These are phyloP conservation scores for Heterotis niloticus DNA, from an alignment of 2,113 vertebrate species.

Conservation along the genomic window DNA sequence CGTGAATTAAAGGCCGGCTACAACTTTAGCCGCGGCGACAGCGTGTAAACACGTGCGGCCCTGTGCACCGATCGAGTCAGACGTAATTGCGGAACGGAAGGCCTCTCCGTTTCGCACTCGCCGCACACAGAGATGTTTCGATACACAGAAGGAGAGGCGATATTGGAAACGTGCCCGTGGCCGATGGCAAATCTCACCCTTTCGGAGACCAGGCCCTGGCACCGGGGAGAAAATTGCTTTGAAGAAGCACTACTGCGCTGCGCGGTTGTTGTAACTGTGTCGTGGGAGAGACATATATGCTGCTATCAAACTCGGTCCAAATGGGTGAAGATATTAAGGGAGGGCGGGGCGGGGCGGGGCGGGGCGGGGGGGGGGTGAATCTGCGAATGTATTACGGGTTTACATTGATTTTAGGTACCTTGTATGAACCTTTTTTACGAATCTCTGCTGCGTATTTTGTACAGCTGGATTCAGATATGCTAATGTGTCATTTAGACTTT, in stretches of 20 bases:
- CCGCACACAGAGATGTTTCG: not conserved
- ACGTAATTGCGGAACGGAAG: not conserved
- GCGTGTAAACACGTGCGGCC: not conserved
- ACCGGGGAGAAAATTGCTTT: constrained; percentile 40
- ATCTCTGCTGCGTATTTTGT: constrained; percentile 22
- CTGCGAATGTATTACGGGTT: constrained; percentile 36
- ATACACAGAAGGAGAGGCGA: not conserved
- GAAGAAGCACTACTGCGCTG: constrained; percentile 28
- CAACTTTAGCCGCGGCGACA: not conserved
- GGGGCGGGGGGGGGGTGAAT: constrained; percentile 18
- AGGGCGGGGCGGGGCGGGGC: constrained; percentile 38
- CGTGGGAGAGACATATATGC: constrained; percentile 41
- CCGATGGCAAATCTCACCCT: constrained; percentile 29
- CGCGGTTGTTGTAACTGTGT: constrained; percentile 42
- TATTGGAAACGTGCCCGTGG: constrained; percentile 26
- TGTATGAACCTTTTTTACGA: constrained; percentile 41
- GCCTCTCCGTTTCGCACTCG: not conserved
- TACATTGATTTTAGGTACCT: constrained; percentile 40
- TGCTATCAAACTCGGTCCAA: constrained; percentile 44
- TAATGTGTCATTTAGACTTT: constrained; percentile 22
- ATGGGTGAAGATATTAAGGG: constrained; percentile 40
- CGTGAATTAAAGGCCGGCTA: constrained; percentile 25
- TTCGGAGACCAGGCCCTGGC: constrained; percentile 38
- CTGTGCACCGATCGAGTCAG: not conserved
- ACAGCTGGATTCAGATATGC: constrained; percentile 19